These are phyloP conservation scores for Caenorhabditis sp. DNA, from an alignment of 2,888 invertebrate genomes.

Conservation along the genomic window DNA sequence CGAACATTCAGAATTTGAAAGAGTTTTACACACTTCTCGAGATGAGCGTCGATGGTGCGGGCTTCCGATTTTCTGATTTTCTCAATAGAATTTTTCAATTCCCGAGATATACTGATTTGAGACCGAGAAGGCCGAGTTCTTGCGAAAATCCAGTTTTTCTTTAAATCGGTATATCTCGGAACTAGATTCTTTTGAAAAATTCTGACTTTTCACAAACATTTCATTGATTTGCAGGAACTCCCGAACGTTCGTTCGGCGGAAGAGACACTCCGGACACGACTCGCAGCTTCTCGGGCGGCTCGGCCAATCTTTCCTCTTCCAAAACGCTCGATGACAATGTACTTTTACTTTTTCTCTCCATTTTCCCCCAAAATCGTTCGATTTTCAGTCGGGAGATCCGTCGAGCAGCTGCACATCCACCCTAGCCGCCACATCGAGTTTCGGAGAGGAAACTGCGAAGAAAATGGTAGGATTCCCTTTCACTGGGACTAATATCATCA, in stretches of 20 bases:
- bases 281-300: constrained; percentile 38
- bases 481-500: no score
- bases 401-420: background rate
- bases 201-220: no score
- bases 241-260: constrained; percentile 44
- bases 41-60: constrained; percentile 31
- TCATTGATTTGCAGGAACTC: no score
- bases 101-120: no score
- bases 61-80: no score
- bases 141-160: no score
- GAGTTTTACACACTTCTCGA: constrained; percentile 48
- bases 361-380: background rate
- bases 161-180: no score
- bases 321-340: constrained; percentile 25
- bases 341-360: background rate
- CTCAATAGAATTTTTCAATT: no score
- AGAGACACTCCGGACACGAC: constrained; percentile 51
- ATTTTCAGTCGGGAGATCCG: background rate
- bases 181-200: no score
- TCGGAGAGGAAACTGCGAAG: constrained; percentile 17
- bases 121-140: background rate
- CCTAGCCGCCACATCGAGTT: background rate
- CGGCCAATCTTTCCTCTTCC: constrained; percentile 37
- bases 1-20: constrained; percentile 51
- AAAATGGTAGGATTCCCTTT: constrained; percentile 22